These are phyloP conservation scores for Melanocharis versteri DNA, from an alignment of 2,113 vertebrate genomes.

Conservation along the genomic window DNA sequence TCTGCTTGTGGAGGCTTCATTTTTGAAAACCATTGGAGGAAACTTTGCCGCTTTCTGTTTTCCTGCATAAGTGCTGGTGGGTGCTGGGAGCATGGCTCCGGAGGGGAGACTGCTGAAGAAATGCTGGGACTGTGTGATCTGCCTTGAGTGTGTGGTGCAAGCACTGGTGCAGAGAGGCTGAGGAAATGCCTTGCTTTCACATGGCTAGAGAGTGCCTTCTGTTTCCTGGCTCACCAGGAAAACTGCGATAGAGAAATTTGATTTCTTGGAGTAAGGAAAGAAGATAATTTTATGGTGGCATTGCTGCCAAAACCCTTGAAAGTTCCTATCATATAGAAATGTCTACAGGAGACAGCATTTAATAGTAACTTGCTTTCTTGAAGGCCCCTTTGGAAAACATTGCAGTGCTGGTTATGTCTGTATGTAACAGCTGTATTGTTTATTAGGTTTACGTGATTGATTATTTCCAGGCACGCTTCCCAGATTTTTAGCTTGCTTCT, in stretches of 20 bases:
- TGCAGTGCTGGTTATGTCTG: background rate
- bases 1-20: background rate
- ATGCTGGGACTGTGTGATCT: fast-evolving
- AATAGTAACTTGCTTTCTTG: background rate
- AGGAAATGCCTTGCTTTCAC: background rate
- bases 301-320: background rate
- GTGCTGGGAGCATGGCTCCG: fast-evolving
- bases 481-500: slow-evolving; percentile 3
- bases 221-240: background rate
- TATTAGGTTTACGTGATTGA: slow-evolving; percentile 36
- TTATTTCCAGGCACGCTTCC: slow-evolving; percentile 30
- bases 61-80: background rate
- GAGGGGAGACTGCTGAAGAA: background rate
- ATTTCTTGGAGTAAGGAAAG: background rate
- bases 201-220: background rate
- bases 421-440: slow-evolving; percentile 20
- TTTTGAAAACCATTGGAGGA: background rate
- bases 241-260: background rate
- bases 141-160: fast-evolving
- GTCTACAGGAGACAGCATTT: background rate
- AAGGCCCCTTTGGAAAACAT: background rate
- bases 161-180: background rate
- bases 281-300: background rate
- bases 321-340: background rate
- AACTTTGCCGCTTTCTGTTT: background rate